Evolutionary conservation across 1,140 invertebrate genomes (phyloP), one percentile per base, ranked within the genome.

Genomic region (Daktulosphaira vitifoliae): DNA sequence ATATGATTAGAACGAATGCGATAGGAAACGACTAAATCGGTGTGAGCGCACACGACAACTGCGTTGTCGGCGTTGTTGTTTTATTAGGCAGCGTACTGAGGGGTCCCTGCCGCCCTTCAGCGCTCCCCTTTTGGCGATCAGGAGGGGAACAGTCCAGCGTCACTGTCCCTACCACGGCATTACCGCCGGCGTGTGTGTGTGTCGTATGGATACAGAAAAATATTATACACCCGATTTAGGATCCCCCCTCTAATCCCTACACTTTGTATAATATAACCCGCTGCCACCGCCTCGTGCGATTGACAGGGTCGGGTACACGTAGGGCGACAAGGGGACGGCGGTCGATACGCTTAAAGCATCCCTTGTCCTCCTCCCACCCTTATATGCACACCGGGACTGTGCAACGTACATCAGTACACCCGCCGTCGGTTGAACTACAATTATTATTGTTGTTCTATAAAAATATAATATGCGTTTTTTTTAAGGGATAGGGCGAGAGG

Each of bases 1-100:
- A n/a, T n/a, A n/a, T n/a, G n/a, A n/a, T n/a, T n/a, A 50, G 2
- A 51, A 51, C 49, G 49, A 11, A 33, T 25, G 56, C 11, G 16
- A 33, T 33, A 8, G 54, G 56, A 16, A 62, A 62, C 56, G 56
- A 62, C 56, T 46, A 62, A 62, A 62, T 62, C 56, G 56, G 56
- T 39, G 56, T 62, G 56, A 62, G 42, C 56, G 56, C 56, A 48
- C 56, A 62, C 56, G 56, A 62, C 56, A 48, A 62, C 56, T 46
- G 42, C 42, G 29, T 62, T 48, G 56, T 23, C 56, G 56, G 56
- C 56, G 56, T 38, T 20, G 56, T 62, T 48, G 56, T 62, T 46
- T 48, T 33, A 48, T 48, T 18, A 33, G 11, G 29, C 56, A 39
- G 26, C 26, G 39, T 16, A 15, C 39, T 11, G 39, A 11, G 26